Evolutionary conservation across 2,113 vertebrate species (phyloP).

Genomic region (Chinchilla lanigera): DNA sequence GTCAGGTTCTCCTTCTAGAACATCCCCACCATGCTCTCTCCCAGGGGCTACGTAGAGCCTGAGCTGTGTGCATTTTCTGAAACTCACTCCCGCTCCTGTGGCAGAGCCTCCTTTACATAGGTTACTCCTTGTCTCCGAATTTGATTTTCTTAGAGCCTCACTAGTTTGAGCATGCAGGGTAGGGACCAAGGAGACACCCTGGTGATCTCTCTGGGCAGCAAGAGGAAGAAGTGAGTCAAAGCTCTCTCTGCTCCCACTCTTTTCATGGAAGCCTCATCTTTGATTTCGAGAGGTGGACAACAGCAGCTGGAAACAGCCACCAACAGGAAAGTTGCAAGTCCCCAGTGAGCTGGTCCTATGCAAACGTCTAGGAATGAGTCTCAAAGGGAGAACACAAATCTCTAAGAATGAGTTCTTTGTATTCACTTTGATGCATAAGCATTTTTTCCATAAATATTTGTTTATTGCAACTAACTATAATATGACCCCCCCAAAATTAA

Average conservation of each 20-base stretch:
- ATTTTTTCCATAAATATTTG: not conserved
- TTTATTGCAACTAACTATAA: not conserved
- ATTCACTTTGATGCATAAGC: not conserved
- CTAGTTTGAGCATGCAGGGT: not conserved
- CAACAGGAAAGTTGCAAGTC: too few species aligned
- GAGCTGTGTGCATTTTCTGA: not conserved
- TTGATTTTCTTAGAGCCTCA: not conserved
- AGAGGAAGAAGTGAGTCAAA: not conserved
- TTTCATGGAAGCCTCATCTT: not conserved
- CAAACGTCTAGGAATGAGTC: not conserved
- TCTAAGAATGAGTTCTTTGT: not conserved
- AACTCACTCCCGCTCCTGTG: not conserved
- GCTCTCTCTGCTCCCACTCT: not conserved
- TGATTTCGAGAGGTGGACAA: not conserved
- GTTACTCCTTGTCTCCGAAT: not conserved
- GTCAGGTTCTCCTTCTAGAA: not conserved
- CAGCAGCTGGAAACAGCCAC: not conserved
- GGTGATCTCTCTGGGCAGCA: rapidly evolving
- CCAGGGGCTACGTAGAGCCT: not conserved
- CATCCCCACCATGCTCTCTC: not conserved
- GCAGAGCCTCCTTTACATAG: not conserved
- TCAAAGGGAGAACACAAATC: not conserved
- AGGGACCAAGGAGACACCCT: not conserved
- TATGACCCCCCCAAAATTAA: not conserved
- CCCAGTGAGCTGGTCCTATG: not conserved